phyloP scores from a whole-genome alignment of 2,113 vertebrate genomes.

The Oxyura jamaicensis region DNA sequence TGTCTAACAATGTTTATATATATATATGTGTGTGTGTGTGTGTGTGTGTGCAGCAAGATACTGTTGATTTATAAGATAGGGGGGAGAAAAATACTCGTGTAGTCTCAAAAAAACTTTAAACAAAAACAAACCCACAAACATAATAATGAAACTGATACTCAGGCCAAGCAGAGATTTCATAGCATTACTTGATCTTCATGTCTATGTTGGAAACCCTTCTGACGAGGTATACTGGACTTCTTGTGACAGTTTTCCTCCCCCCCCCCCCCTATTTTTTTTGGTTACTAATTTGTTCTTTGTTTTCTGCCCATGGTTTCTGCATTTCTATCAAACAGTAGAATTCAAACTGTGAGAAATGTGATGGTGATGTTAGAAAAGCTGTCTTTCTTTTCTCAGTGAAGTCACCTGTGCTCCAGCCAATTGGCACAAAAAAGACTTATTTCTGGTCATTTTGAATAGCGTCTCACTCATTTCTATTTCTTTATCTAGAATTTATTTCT shows the following conservation, averaged over 20 bases:
- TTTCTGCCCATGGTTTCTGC: neutral
- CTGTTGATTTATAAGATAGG: neutral
- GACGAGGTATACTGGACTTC: neutral
- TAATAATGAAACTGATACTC: neutral
- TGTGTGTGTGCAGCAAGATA: neutral
- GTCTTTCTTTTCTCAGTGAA: neutral
- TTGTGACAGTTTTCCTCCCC: neutral
- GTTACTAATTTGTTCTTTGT: neutral
- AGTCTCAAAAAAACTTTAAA: neutral
- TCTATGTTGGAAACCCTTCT: neutral
- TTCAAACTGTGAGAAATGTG: neutral
- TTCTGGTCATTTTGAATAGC: neutral
- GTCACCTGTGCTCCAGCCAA: neutral
- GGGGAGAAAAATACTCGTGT: neutral
- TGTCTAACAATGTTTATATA: neutral
- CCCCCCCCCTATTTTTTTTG: no score
- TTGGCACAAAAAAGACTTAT: neutral
- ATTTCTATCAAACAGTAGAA: neutral
- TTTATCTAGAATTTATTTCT: neutral
- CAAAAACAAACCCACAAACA: accelerated
- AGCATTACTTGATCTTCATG: neutral
- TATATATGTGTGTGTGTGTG: neutral
- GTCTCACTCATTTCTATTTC: neutral
- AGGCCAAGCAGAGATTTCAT: neutral
- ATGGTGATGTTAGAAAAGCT: neutral